Evolutionary conservation across 1,140 invertebrate species (phyloP), one percentile per base, ranked within the genome.

Genomic region (Stratiolaelaps scimitus): DNA sequence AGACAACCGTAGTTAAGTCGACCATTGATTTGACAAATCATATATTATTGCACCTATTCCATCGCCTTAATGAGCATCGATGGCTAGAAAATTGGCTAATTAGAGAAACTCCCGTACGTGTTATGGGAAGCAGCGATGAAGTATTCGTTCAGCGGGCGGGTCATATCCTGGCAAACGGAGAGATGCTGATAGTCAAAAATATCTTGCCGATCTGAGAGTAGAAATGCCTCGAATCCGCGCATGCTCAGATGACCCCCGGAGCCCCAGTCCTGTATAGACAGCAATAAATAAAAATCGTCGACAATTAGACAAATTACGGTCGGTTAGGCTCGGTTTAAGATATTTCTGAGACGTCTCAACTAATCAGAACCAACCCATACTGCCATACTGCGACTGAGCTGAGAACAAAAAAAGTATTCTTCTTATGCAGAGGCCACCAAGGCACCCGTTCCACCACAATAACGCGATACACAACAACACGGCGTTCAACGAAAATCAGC

Each of bases 61-160:
- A 30, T 64, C 19, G n/a, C n/a, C n/a, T n/a, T 40, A 64, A 53
- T 23, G 5, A 13, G 20, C 20, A 53, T 13, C 13, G 7, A 28
- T 53, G 4, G 13, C 4, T 53, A 23, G 28, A 45, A 20, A 65
- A 26, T 40, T n/a, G n/a, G n/a, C n/a, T n/a, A n/a, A n/a, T n/a
- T n/a, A n/a, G n/a, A 40, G 34, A 10, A 40, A 40, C 64, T n/a
- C n/a, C 4, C 34, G 29, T 81, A 92, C 82, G 93, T 97, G 72
- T 97, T 97, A 74, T 97, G 93, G 0, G 91, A 95, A 0, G 92
- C 95, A 1, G 92, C 84, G 66, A 96, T 93, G 88, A 90, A 97
- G 76, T 97, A 97, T 76, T 92, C 84, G 1, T 86, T 82, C 10
- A 98, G 73, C 1, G 93, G 89, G 70, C 80, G 82, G 4, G 83